A percentile compares a stretch with the other conserved stretches of the same genome.
These are phyloP conservation scores for Geopemphigus sp. DNA, from an alignment of 1,140 invertebrate genomes.

Conservation along the genomic window DNA sequence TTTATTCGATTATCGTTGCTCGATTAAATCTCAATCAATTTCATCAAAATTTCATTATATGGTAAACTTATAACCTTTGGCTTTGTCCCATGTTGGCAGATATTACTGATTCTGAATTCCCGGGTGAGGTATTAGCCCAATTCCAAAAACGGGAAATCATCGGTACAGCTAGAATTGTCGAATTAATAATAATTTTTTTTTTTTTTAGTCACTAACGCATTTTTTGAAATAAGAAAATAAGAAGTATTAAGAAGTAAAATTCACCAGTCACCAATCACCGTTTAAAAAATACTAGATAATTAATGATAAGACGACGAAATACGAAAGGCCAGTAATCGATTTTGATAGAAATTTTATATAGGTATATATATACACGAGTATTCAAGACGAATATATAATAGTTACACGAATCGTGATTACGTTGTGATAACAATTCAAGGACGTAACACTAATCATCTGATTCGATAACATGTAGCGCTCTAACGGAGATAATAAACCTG, in stretches of 20 bases:
- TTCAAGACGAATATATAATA: neutral
- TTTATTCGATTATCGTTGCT: neutral
- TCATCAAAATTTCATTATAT: slow-evolving; percentile 14
- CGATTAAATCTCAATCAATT: neutral
- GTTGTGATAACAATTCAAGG: slow-evolving; percentile 42
- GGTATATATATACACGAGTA: no score
- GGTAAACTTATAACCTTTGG: slow-evolving; percentile 44
- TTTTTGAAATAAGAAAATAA: neutral
- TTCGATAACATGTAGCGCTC: neutral
- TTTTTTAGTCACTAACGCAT: neutral
- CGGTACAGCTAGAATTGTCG: neutral
- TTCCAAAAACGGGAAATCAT: slow-evolving; percentile 44
- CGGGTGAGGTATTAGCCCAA: slow-evolving; percentile 45
- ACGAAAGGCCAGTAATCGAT: slow-evolving; percentile 10
- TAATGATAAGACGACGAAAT: slow-evolving; percentile 1
- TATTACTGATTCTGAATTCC: slow-evolving; percentile 38
- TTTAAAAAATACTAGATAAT: neutral
- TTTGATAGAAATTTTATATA: slow-evolving; percentile 11
- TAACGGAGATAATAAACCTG: neutral
- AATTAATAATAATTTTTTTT: neutral
- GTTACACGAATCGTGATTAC: slow-evolving; percentile 23
- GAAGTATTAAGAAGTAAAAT: neutral
- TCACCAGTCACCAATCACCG: neutral
- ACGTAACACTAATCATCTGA: slow-evolving; percentile 14
- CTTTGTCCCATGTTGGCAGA: slow-evolving; percentile 40